These are phyloP conservation scores for Liasis olivaceus DNA, from an alignment of 2,797 vertebrate genomes.

Conservation along the genomic window DNA sequence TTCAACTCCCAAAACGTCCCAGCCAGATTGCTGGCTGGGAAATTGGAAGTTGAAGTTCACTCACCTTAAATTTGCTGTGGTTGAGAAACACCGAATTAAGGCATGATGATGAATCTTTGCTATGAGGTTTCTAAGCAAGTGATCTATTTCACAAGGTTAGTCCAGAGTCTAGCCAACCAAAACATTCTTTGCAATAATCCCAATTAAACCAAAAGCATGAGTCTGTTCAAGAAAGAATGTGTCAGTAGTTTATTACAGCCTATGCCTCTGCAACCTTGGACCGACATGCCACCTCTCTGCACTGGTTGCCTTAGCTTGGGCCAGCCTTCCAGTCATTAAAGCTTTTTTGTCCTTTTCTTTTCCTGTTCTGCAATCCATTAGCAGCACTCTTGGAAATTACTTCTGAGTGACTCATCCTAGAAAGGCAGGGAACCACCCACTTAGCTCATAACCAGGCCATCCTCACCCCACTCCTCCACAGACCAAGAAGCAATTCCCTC, in stretches of 20 bases:
- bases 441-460: slow-evolving; percentile 22
- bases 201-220: background rate
- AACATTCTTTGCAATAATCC: background rate
- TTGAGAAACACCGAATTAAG: background rate
- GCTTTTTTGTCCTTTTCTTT: background rate
- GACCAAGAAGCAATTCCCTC: background rate
- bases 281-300: background rate
- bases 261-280: no score
- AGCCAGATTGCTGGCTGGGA: background rate
- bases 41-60: background rate
- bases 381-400: slow-evolving; percentile 19
- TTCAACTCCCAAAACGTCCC: background rate
- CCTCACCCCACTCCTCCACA: slow-evolving; percentile 1
- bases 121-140: background rate
- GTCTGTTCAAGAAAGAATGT: background rate
- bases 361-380: slow-evolving; percentile 14
- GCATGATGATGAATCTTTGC: background rate
- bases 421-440: slow-evolving; percentile 15
- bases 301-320: background rate
- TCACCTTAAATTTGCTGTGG: background rate
- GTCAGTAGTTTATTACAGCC: background rate
- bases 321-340: background rate
- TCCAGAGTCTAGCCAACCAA: background rate
- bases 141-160: background rate
- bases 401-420: slow-evolving; percentile 26